Evolutionary conservation across 2,113 vertebrate species (phyloP), one percentile per base, ranked within the genome.

Genomic region (Pangasianodon hypophthalmus): DNA sequence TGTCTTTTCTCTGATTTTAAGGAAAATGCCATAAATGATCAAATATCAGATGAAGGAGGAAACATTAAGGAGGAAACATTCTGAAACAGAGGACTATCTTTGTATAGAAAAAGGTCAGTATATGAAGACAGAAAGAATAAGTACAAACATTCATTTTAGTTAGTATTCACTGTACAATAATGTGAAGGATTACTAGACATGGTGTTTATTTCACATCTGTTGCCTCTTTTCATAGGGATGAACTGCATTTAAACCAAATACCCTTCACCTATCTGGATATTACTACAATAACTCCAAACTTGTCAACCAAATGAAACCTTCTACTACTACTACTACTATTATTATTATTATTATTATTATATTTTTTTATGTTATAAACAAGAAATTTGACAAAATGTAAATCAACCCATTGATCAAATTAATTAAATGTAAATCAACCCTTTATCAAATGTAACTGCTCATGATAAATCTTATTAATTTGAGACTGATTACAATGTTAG

Each of bases 21-120:
- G 88, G 81, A 48, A 67, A 67, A 64, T 58, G 58, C 41, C 29
- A 79, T 52, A 85, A 67, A 62, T n/a, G 41, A 75, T 24, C 50
- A 79, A 62, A 69, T 14, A 5, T 50, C 29, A 83, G 48, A n/a
- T 83, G 54, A 87, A 52, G n/a, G n/a, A n/a, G n/a, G n/a, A n/a
- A n/a, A n/a, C n/a, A 56, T 58, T 18, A 88, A 88, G 37, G 67
- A 75, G 32, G 48, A 67, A 67, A 46, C 24, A 11, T 16, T 64
- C 2, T 37, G 29, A 86, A 84, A 54, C 41, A 26, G 46, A 50
- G 48, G 29, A 18, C 11, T n/a, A 2, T 48, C 41, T 75, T 46
- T 73, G 46, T 58, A 80, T 48, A 71, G 26, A 67, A 56, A 71
- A 82, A 73, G 83, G 89, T 91, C 67, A 81, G 46, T 75, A 87